phyloP scores from a whole-genome alignment of 2,888 invertebrate genomes.

The Drosophila hawaiiensis region DNA sequence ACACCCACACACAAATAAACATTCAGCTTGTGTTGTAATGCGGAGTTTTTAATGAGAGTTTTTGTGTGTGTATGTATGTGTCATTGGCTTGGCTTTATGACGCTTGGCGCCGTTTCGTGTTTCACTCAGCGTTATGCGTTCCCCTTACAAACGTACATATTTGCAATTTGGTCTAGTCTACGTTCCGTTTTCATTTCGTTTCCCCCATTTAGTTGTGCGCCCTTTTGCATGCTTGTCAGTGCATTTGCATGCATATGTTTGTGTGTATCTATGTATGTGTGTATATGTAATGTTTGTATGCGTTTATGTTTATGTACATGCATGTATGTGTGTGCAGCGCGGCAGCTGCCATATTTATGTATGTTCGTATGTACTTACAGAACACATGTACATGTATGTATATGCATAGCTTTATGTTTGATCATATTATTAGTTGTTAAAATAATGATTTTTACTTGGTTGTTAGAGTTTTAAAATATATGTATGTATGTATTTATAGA shows the following conservation, averaged over 20 bases:
- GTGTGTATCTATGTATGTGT: conserved; percentile 2
- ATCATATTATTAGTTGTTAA: conserved; percentile 17
- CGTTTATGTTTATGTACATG: conserved; percentile 4
- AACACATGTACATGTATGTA: neutral
- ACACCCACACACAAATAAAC: conserved; percentile 51
- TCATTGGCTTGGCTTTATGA: conserved; percentile 29
- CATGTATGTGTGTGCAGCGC: conserved; percentile 14
- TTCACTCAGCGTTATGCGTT: conserved; percentile 59
- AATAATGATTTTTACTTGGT: conserved; percentile 8
- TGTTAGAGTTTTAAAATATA: neutral
- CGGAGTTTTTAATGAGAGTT: conserved; percentile 30
- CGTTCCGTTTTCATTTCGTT: conserved; percentile 65
- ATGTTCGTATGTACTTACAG: neutral
- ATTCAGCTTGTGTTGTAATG: conserved; percentile 47
- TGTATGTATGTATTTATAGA: neutral
- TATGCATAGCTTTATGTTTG: conserved; percentile 1
- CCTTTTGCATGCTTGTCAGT: conserved; percentile 37
- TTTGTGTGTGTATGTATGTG: conserved; percentile 12
- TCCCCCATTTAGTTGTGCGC: conserved; percentile 51
- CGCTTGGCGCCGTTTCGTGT: conserved; percentile 59
- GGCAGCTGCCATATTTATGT: conserved; percentile 48
- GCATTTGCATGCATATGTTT: conserved; percentile 29
- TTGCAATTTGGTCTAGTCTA: conserved; percentile 63
- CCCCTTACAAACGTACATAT: conserved; percentile 40
- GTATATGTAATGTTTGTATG: conserved; percentile 2